These are phyloP conservation scores for Anthophora plumipes DNA, from an alignment of 2,888 invertebrate genomes.

Conservation along the genomic window DNA sequence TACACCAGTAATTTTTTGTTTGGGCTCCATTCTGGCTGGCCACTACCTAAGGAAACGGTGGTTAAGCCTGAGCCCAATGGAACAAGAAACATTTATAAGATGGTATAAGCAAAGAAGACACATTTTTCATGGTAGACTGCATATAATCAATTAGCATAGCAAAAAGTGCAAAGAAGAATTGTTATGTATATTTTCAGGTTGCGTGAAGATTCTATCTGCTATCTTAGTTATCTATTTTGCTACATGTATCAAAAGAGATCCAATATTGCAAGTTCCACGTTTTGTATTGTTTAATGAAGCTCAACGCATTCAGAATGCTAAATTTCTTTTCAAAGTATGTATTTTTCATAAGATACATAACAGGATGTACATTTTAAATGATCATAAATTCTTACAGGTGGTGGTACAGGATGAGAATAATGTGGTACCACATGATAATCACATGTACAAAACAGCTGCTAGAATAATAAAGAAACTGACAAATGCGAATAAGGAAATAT, in stretches of 20 bases:
- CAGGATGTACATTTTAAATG: neutral
- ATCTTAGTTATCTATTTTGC: constrained; percentile 76
- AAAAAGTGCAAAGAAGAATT: constrained; percentile 24
- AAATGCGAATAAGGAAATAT: constrained; percentile 85
- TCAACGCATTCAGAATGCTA: constrained; percentile 83
- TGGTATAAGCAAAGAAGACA: constrained; percentile 66
- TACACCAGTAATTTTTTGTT: constrained; percentile 78
- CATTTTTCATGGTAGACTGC: constrained; percentile 62
- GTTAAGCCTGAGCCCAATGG: constrained; percentile 79
- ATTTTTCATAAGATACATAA: neutral
- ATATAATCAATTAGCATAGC: neutral
- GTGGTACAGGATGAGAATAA: constrained; percentile 78
- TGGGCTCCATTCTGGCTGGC: constrained; percentile 81
- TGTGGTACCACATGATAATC: constrained; percentile 79
- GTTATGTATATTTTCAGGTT: constrained; percentile 67
- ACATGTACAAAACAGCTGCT: constrained; percentile 81
- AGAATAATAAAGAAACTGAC: constrained; percentile 83
- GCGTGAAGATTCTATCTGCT: constrained; percentile 66
- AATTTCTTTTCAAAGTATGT: constrained; percentile 75
- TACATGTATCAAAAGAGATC: constrained; percentile 85
- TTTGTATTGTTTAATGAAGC: constrained; percentile 85
- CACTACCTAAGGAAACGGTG: constrained; percentile 84
- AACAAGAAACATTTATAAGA: constrained; percentile 75
- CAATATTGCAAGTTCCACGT: constrained; percentile 85
- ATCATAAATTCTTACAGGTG: constrained; percentile 71